phyloP scores from a whole-genome alignment of 1,140 invertebrate genomes.

The silkworm (Bombyx mori) region DNA sequence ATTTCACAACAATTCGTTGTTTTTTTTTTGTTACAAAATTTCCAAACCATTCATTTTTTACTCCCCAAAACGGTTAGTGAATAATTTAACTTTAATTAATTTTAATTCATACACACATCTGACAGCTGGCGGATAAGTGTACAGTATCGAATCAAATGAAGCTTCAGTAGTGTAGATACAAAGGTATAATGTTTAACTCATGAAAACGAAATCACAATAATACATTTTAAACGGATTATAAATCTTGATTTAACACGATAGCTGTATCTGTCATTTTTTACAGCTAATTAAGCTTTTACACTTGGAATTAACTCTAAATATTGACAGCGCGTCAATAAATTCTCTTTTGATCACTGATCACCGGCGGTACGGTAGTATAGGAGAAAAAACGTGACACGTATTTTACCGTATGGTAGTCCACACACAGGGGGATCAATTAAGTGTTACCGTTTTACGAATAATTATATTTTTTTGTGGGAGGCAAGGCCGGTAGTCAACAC shows the following conservation, averaged over 20 bases:
- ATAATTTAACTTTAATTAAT: too few species aligned
- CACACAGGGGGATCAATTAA: slow-evolving; percentile 39
- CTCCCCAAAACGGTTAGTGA: too few species aligned
- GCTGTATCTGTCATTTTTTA: slow-evolving; percentile 2
- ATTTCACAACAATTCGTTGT: too few species aligned
- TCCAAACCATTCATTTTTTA: too few species aligned
- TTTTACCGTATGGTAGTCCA: slow-evolving; percentile 40
- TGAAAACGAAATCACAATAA: too few species aligned
- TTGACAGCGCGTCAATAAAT: slow-evolving; percentile 2
- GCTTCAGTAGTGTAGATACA: too few species aligned
- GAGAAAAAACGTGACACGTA: slow-evolving; percentile 35
- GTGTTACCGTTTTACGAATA: slow-evolving; percentile 57
- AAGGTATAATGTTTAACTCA: too few species aligned
- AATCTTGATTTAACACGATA: neutral
- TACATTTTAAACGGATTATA: too few species aligned
- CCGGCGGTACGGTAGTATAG: slow-evolving; percentile 5
- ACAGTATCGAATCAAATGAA: too few species aligned
- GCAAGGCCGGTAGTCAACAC: slow-evolving; percentile 45
- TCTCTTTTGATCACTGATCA: slow-evolving; percentile 4
- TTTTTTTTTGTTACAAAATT: too few species aligned
- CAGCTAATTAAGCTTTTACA: slow-evolving; percentile 6
- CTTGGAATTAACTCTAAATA: slow-evolving; percentile 3
- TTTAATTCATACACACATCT: too few species aligned
- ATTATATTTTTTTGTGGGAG: slow-evolving; percentile 49
- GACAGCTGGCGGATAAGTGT: too few species aligned